A percentile compares a stretch with the other conserved stretches of the same genome.
phyloP scores from a whole-genome alignment of 2,113 vertebrate genomes.

The Athene cunicularia region DNA sequence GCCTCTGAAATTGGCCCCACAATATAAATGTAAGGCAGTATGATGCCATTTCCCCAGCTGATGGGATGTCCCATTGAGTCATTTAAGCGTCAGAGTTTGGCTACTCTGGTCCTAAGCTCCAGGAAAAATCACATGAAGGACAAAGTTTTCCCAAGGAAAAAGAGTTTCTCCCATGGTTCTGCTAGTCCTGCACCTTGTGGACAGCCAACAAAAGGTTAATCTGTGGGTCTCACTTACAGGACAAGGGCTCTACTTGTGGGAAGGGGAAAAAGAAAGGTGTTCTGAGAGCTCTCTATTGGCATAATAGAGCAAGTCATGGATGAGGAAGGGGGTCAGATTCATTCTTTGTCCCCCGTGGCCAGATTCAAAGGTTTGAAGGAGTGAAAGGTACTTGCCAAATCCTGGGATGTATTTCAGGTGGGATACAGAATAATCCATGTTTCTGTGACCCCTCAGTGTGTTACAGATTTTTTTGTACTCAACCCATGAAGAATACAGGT shows the following conservation, averaged over 20 bases:
- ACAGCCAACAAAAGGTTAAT: not conserved
- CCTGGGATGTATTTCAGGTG: not conserved
- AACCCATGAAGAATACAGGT: not conserved
- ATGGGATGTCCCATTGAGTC: not conserved
- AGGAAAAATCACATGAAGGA: not conserved
- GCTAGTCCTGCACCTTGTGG: not conserved
- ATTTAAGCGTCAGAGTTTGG: not conserved
- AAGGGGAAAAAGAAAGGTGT: not conserved
- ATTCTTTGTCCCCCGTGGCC: not conserved
- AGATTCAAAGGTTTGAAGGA: not conserved
- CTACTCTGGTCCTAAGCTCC: not conserved
- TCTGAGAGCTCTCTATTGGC: not conserved
- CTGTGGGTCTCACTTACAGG: not conserved
- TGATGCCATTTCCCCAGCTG: not conserved
- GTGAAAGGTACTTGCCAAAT: not conserved
- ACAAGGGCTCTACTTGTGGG: not conserved
- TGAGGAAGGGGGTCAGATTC: not conserved
- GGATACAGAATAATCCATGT: not conserved
- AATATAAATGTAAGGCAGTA: not conserved
- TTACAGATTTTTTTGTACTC: not conserved
- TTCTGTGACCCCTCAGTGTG: not conserved
- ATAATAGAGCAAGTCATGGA: not conserved
- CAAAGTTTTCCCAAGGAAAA: not conserved
- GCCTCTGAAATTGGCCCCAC: slow-evolving; percentile 4
- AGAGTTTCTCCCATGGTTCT: not conserved